phyloP scores from a whole-genome alignment of 2,888 invertebrate species.

The Caenorhabditis plicata region DNA sequence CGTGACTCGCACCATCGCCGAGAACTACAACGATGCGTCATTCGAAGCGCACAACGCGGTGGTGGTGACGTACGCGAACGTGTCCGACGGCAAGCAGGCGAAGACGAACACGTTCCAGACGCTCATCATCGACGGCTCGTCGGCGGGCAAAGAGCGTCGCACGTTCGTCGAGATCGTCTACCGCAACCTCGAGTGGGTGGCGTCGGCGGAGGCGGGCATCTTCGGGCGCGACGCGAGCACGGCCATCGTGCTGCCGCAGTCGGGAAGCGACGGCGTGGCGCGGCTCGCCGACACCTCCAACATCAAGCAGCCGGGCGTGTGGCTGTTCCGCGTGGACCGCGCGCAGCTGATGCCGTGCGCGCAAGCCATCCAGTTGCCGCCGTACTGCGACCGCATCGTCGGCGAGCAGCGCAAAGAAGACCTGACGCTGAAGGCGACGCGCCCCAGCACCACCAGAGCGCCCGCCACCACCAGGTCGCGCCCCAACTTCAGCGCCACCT shows the following conservation, averaged over 20 bases:
- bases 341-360: slow-evolving; percentile 53
- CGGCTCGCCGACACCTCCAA: slow-evolving; percentile 60
- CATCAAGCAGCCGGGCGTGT: slow-evolving; percentile 58
- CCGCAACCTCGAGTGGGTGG: slow-evolving; percentile 57
- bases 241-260: slow-evolving; percentile 60
- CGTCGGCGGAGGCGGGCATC: slow-evolving; percentile 62
- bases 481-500: slow-evolving; percentile 31
- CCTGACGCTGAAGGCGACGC: slow-evolving; percentile 23
- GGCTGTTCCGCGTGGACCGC: slow-evolving; percentile 58
- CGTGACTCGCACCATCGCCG: slow-evolving; percentile 41
- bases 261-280: slow-evolving; percentile 58
- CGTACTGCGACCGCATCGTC: slow-evolving; percentile 58
- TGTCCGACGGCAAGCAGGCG: slow-evolving; percentile 38
- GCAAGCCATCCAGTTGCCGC: slow-evolving; percentile 53
- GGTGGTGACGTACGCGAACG: slow-evolving; percentile 54
- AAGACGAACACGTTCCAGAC: slow-evolving; percentile 63
- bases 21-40: slow-evolving; percentile 37
- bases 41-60: slow-evolving; percentile 58
- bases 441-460: slow-evolving; percentile 10
- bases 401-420: slow-evolving; percentile 30
- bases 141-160: slow-evolving; percentile 35
- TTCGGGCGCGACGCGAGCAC: slow-evolving; percentile 53
- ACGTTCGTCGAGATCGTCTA: slow-evolving; percentile 62
- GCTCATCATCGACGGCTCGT: slow-evolving; percentile 55
- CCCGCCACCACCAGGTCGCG: slow-evolving; percentile 25